A percentile compares a stretch with the other conserved stretches of the same genome.
Conservation (phyloP, 2,113 vertebrate genomes). For the Salminus brasiliensis region DNA sequence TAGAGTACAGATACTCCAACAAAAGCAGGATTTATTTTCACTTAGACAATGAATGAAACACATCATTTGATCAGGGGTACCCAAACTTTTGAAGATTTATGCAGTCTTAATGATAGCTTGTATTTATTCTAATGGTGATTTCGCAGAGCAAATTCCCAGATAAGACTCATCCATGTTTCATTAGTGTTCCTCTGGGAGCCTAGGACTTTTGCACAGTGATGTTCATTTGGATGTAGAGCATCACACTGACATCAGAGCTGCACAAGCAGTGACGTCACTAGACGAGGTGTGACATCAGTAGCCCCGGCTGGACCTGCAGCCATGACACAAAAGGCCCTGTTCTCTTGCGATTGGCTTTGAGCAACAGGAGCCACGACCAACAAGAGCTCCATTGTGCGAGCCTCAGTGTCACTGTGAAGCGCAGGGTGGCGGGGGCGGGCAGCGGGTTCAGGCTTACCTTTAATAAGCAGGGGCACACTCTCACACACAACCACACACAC, state of each 20-base stretch:
- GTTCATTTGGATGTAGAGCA: not conserved
- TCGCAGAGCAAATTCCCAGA: too few species aligned
- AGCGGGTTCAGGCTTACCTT: slow-evolving; percentile 42
- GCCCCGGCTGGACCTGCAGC: slow-evolving; percentile 46
- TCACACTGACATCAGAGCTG: slow-evolving; percentile 35
- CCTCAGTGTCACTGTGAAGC: slow-evolving; percentile 51
- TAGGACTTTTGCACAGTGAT: not conserved
- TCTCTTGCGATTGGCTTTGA: slow-evolving; percentile 61
- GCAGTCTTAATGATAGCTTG: too few species aligned
- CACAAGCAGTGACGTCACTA: slow-evolving; percentile 53
- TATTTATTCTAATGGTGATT: too few species aligned
- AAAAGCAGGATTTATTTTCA: too few species aligned
- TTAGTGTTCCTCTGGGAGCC: not conserved
- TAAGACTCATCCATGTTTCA: not conserved
- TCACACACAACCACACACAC: slow-evolving; percentile 46
- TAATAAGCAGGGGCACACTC: slow-evolving; percentile 46
- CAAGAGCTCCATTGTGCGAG: slow-evolving; percentile 72
- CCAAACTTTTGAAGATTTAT: too few species aligned
- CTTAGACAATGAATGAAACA: too few species aligned
- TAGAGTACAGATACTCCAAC: too few species aligned
- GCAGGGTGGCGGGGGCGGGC: slow-evolving; percentile 41
- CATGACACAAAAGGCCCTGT: slow-evolving; percentile 56
- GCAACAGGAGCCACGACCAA: slow-evolving; percentile 55
- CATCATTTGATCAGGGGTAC: too few species aligned
- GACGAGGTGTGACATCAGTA: slow-evolving; percentile 51